Evolutionary conservation across 2,113 vertebrate genomes (phyloP), one percentile per base, ranked within the genome.

Genomic region (Sardina pilchardus): DNA sequence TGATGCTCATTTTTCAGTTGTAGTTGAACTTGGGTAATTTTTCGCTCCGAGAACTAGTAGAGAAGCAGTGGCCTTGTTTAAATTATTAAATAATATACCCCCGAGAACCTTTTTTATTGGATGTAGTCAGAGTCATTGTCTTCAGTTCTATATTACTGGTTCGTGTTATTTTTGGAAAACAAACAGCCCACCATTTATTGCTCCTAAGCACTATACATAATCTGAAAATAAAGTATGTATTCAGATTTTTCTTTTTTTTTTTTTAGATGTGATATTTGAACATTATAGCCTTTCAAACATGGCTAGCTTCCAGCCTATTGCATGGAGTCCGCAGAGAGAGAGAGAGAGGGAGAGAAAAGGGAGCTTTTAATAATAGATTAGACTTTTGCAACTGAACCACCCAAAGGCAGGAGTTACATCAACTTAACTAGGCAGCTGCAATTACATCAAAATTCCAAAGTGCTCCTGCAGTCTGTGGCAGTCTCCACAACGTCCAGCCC

Each of bases 301-400:
- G 85, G 83, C 85, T 78, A 81, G 83, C 75, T 84, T 82, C 87
- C 34, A 82, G 71, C 12, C 71, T 39, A 17, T 78, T 78, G 71
- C 71, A 78, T 16, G 30, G 12, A 36, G 30, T 36, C 26, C 14
- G 10, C 67, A 78, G 71, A 78, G 30, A 78, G 71, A 16, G 71
- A 87, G n/a, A n/a, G n/a, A 92, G 89, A 89, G 93, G 93, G 90
- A 82, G 43, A 16, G 71, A 87, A 92, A 90, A 89, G 93, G 93
- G 90, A 82, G 43, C 80, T 88, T 45, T 85, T 90, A 94, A 92
- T 94, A 93, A 94, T 93, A 91, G 90, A 94, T 93, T 47, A 85
- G 84, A 82, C 90, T 90, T 90, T 90, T 83, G 90, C 85, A 86
- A 93, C 86, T 93, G 88, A 93, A 90, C 91, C 84, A 93, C 91